phyloP scores from a whole-genome alignment of 2,888 invertebrate species.

The Mallateleia sp. region DNA sequence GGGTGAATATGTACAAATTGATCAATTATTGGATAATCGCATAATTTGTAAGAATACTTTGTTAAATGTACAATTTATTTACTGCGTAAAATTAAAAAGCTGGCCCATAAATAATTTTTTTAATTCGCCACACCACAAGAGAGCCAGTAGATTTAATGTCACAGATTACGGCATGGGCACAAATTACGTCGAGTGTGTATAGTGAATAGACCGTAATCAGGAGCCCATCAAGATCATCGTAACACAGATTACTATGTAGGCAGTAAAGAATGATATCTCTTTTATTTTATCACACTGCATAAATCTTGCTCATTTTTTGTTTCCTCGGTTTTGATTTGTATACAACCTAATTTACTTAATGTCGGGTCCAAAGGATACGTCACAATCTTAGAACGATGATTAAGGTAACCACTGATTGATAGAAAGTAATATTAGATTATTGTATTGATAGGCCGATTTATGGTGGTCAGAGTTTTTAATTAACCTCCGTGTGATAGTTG shows the following conservation, averaged over 20 bases:
- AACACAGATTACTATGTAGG: constrained; percentile 67
- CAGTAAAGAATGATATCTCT: constrained; percentile 69
- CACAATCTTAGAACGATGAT: constrained; percentile 41
- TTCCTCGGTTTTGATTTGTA: constrained; percentile 56
- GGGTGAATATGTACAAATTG: too few relatives aligned
- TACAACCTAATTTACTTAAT: constrained; percentile 66
- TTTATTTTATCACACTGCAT: constrained; percentile 72
- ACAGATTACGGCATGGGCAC: constrained; percentile 52
- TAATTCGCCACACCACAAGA: constrained; percentile 40
- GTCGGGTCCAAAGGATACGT: constrained; percentile 37
- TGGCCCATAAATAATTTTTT: constrained; percentile 43
- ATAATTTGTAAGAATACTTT: constrained; percentile 9
- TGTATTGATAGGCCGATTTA: constrained; percentile 19
- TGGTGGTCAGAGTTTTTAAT: background rate
- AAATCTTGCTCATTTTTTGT: constrained; percentile 49
- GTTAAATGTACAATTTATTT: constrained; percentile 24
- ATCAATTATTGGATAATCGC: constrained; percentile 3
- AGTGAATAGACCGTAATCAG: constrained; percentile 73
- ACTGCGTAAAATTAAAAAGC: constrained; percentile 20
- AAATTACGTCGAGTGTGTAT: constrained; percentile 67
- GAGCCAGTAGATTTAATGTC: constrained; percentile 60
- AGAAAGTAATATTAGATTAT: constrained; percentile 40
- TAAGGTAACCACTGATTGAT: constrained; percentile 48
- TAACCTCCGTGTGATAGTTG: background rate
- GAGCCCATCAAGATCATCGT: constrained; percentile 69